These are phyloP conservation scores for Heliocidaris erythrogramma DNA, from an alignment of 35 echinoderm and acorn worm genomes.

Conservation along the genomic window DNA sequence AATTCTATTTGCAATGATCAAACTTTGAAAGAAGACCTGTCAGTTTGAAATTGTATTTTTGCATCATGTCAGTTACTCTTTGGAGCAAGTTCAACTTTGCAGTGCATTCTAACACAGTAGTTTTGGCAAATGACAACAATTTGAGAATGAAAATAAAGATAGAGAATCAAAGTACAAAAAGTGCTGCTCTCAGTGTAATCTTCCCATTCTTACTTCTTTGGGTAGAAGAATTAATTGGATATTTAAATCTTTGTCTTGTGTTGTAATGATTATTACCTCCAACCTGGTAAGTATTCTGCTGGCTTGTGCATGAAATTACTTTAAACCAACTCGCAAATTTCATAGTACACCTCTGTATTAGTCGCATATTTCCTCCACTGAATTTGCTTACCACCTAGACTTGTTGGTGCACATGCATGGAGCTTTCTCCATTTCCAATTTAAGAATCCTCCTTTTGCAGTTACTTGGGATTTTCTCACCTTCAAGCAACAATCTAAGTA, in stretches of 20 bases:
- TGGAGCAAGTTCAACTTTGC: not conserved
- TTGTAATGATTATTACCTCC: not conserved
- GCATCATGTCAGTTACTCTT: not conserved
- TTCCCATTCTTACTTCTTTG: not conserved
- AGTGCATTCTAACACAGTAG: not conserved
- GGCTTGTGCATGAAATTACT: not conserved
- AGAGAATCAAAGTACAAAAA: not conserved
- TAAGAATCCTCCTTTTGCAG: not conserved
- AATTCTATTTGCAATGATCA: slow-evolving; percentile 16
- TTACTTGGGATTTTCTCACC: not conserved
- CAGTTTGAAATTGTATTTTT: not conserved
- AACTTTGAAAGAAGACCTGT: not conserved
- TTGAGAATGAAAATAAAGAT: not conserved
- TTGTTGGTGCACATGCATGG: not conserved
- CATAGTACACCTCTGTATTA: not conserved
- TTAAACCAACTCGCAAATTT: not conserved
- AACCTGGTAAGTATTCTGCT: not conserved
- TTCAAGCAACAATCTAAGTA: too few relatives aligned
- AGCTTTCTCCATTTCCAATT: not conserved
- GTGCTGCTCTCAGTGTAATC: not conserved
- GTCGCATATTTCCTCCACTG: not conserved
- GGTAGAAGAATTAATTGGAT: not conserved
- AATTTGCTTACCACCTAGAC: not conserved
- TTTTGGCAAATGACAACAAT: not conserved
- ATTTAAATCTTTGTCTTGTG: not conserved